A percentile compares a stretch with the other conserved stretches of the same genome.
Conservation (phyloP, 2,113 vertebrate species). For the Spermophilus dauricus region DNA sequence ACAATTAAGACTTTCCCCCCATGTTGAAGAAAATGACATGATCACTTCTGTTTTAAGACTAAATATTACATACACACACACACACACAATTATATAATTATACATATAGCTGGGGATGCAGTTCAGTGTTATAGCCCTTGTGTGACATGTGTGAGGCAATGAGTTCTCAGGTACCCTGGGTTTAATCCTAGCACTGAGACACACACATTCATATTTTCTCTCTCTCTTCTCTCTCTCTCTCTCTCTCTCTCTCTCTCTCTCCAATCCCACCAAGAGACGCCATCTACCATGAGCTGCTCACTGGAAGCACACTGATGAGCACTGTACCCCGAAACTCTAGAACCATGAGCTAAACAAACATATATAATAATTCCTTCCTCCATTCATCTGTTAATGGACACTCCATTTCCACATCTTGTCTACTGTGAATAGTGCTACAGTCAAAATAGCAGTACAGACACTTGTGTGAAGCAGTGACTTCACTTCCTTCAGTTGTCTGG, state of each 20-base stretch:
- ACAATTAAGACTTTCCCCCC: neutral
- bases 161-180: too few species aligned
- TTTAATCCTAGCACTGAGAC: too few species aligned
- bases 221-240: too few species aligned
- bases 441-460: neutral
- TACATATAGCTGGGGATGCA: neutral
- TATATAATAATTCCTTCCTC: neutral
- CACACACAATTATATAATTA: neutral
- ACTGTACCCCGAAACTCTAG: too few species aligned
- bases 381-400: neutral
- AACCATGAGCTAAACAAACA: too few species aligned
- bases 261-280: too few species aligned
- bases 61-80: neutral
- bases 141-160: too few species aligned
- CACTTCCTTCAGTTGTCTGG: neutral
- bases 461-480: neutral
- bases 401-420: neutral
- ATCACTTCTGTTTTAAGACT: neutral
- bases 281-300: too few species aligned
- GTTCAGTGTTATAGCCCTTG: too few species aligned
- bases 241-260: too few species aligned
- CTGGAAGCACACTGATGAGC: too few species aligned
- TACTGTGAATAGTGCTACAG: neutral
- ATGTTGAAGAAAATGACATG: neutral
- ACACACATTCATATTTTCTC: too few species aligned